phyloP scores from a whole-genome alignment of 2,797 vertebrate species.

The Enteromius unitaeniatus region DNA sequence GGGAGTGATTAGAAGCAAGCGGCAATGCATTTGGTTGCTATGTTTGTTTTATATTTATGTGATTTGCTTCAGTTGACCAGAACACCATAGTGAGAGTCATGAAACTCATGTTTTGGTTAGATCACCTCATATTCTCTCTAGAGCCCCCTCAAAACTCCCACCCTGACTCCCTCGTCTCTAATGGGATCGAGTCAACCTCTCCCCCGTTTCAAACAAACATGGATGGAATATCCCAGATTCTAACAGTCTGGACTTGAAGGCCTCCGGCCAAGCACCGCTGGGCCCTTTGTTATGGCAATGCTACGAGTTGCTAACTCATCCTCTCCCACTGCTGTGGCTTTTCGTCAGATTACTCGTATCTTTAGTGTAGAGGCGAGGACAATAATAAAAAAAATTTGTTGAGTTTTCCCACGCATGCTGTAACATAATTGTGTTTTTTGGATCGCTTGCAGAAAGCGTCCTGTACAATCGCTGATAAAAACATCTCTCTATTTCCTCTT shows the following conservation, averaged over 20 bases:
- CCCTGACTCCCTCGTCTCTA: conserved; percentile 31
- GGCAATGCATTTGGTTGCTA: conserved; percentile 32
- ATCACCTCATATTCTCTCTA: conserved; percentile 46
- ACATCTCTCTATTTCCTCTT: conserved; percentile 75
- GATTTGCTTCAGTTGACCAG: conserved; percentile 43
- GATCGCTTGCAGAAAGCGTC: conserved; percentile 70
- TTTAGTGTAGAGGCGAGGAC: conserved; percentile 56
- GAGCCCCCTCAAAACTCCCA: conserved; percentile 2
- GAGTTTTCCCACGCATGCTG: conserved; percentile 76
- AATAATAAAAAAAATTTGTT: conserved; percentile 58
- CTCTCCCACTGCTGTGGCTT: background rate
- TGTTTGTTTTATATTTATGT: conserved; percentile 48
- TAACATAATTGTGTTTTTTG: conserved; percentile 81
- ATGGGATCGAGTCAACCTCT: conserved; percentile 39
- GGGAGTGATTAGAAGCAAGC: conserved; percentile 8
- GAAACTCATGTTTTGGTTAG: conserved; percentile 18
- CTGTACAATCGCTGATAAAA: conserved; percentile 77
- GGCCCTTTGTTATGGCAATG: conserved; percentile 28
- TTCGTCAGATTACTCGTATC: conserved; percentile 1
- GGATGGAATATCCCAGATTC: conserved; percentile 34
- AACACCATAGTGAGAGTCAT: conserved; percentile 26
- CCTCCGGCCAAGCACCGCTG: conserved; percentile 26
- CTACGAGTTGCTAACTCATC: conserved; percentile 21
- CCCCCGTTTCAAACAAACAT: background rate
- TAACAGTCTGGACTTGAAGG: conserved; percentile 25